phyloP scores from a whole-genome alignment of 2,797 vertebrate species.

The Enteromius argenteus region DNA sequence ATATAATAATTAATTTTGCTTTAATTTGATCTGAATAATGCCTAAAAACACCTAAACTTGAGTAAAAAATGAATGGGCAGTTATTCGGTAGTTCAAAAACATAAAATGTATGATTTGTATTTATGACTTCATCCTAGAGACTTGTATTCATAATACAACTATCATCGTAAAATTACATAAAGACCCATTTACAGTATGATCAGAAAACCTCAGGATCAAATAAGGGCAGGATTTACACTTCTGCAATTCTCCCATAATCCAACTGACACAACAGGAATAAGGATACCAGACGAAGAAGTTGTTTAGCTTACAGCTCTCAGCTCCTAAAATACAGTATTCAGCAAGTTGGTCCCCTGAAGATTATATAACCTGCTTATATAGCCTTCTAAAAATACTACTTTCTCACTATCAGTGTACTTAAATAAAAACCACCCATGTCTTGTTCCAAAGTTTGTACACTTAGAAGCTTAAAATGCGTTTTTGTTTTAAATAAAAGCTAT shows the following conservation, averaged over 20 bases:
- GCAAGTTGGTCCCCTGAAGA: neutral
- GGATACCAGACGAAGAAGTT: neutral
- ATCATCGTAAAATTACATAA: neutral
- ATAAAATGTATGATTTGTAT: neutral
- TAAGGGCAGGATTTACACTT: neutral
- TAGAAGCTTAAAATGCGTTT: neutral
- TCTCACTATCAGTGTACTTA: constrained; percentile 33
- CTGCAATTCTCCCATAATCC: neutral
- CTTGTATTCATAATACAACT: neutral
- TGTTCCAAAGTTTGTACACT: neutral
- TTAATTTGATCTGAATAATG: neutral
- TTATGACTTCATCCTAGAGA: neutral
- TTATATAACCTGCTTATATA: constrained; percentile 10
- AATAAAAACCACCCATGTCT: constrained; percentile 47
- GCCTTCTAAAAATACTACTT: constrained; percentile 54
- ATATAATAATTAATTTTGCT: neutral
- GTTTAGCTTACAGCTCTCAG: constrained; percentile 42
- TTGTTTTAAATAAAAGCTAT: neutral
- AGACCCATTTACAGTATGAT: neutral
- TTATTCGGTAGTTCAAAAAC: neutral
- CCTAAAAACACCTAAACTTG: neutral
- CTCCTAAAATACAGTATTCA: constrained; percentile 56
- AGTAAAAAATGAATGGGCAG: neutral
- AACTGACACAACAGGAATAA: constrained; percentile 19
- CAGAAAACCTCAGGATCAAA: neutral